Evolutionary conservation across 1,140 invertebrate species (phyloP).

Genomic region (Doryteuthis pealeii): DNA sequence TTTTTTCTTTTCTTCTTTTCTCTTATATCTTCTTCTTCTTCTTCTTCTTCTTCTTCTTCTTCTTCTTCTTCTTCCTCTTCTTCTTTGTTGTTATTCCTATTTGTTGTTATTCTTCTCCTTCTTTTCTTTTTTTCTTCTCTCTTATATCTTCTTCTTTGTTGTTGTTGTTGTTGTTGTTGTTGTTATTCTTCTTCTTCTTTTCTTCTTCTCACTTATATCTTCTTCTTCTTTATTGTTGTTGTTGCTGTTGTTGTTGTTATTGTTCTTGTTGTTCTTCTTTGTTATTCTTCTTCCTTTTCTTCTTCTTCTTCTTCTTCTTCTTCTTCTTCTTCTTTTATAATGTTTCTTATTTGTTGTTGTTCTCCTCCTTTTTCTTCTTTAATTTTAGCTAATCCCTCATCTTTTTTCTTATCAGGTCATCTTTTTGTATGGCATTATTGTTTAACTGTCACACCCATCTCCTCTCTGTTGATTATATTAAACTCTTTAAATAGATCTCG

Average conservation of each 20-base stretch:
- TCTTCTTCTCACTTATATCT: no score
- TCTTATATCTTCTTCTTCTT: no score
- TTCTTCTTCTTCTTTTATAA: neutral
- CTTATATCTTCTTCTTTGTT: neutral
- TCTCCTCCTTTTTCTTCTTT: neutral
- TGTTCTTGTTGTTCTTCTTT: neutral
- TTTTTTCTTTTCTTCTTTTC: no score
- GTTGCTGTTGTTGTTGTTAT: accelerated
- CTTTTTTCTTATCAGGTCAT: no score
- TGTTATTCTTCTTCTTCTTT: neutral
- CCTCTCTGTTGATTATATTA: no score
- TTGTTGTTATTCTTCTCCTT: neutral
- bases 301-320: neutral
- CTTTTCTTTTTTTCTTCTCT: neutral
- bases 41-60: no score
- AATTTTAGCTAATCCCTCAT: no score
- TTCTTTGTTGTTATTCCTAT: neutral
- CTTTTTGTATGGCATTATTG: no score
- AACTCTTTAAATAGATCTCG: no score
- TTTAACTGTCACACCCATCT: no score
- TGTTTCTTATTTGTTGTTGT: neutral
- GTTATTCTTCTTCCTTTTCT: neutral
- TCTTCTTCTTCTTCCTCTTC: no score
- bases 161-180: neutral
- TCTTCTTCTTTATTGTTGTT: neutral